Evolutionary conservation across 2,113 vertebrate genomes (phyloP), one percentile per base, ranked within the genome.

Genomic region (Sminthopsis crassicaudata): DNA sequence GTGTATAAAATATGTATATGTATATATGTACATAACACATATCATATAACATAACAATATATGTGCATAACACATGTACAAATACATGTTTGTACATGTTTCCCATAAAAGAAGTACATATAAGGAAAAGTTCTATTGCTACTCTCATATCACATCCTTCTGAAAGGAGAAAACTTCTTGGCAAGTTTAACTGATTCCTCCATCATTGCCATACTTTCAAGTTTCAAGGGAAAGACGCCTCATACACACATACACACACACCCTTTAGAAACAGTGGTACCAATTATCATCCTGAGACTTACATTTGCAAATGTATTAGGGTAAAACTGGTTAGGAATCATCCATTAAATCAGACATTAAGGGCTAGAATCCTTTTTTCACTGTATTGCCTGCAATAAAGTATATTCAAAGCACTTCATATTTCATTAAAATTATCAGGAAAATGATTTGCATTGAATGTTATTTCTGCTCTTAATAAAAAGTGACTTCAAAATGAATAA

Each of bases 401-500:
- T 97, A 97, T 97, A 98, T 95, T 98, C 96, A 97, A 97, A 97
- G 92, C 90, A 97, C 95, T 98, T 97, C 98, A 97, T 97, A 98
- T 98, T 98, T 98, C 97, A 98, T 98, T 98, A 94, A 98, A 98
- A 98, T 98, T 98, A 98, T 97, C 97, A 97, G 96, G 0, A 53
- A 98, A 98, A 97, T 97, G 94, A 98, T 98, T 98, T 98, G 97
- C 98, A 98, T 96, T 98, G 97, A 97, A 98, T 98, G 97, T 97
- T 98, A 98, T 98, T 98, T 98, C 97, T 98, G 96, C 95, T 98
- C 98, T 98, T 98, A 98, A 98, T 98, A 98, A 98, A 98, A 98
- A 98, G 95, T 93, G 90, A 93, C 96, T 96, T 97, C 54, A 97
- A 97, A 98, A 97, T 53, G 97, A 98, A 97, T 98, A 98, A 98